Evolutionary conservation across 2,888 invertebrate genomes (phyloP), one percentile per base, ranked within the genome.

Genomic region (Hemaris fuciformis): DNA sequence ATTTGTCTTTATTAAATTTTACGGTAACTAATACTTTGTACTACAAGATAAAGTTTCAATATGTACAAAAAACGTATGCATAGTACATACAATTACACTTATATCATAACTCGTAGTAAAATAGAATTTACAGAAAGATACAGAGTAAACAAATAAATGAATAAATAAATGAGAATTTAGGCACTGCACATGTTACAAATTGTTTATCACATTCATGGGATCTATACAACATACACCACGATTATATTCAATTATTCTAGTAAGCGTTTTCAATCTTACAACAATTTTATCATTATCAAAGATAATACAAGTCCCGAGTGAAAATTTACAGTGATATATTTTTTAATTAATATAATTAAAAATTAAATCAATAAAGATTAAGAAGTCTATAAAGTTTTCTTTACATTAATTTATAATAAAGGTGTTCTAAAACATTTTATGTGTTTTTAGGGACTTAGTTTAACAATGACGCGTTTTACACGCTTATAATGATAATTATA

Each of bases 1-100:
- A 91, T 83, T 83, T 89, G 91, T 92, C 91, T 92, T 91, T 92
- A 92, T 91, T 92, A 81, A 87, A 83, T 75, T 83, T 88, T 85
- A 83, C 74, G 74, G 79, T 85, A 87, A 86, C 84, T 89, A 88
- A 86, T 85, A 80, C 73, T 88, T 90, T 90, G 88, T 91, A 89
- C 91, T 90, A 91, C 89, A 84, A 87, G 89, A 91, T 85, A 89
- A 88, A 87, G 81, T 81, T 83, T 77, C 76, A 80, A 73, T 88
- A 88, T 89, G 76, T 89, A 91, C 88, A 90, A 88, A 88, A 85
- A 84, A 84, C 80, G 72, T 79, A 73, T 75, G 79, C 81, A 76
- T 69, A 64, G 68, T 67, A 64, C 67, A 68, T 71, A 65, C 81
- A 77, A 74, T 75, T 71, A 53, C 53, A 31, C 53, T 31, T 53